Percentiles rank a stretch among this genome's conserved stretches.
Evolutionary conservation across 2,888 invertebrate species (phyloP).

Genomic region (Meiosimyza platycephala): DNA sequence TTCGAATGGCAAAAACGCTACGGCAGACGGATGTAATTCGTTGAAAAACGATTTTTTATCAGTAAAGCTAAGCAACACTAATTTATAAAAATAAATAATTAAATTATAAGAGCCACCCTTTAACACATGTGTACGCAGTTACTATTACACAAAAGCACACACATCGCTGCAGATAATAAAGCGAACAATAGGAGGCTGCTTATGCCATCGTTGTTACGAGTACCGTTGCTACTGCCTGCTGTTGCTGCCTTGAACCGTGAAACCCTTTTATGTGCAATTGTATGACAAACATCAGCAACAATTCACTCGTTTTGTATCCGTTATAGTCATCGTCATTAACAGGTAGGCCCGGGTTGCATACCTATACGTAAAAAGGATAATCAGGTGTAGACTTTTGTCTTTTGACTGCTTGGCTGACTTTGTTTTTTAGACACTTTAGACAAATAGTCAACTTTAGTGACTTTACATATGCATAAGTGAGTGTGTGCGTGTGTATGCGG

Average conservation of each 20-base stretch:
- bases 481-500: not conserved
- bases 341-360: not conserved
- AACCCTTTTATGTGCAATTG: slow-evolving; percentile 10
- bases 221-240: no score
- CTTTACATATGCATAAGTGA: not conserved
- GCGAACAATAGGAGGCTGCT: no score
- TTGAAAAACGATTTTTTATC: no score
- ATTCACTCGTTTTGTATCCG: not conserved
- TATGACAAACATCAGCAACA: slow-evolving; percentile 5
- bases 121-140: no score
- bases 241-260: not conserved
- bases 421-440: not conserved
- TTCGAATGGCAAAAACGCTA: no score
- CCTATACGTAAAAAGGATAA: not conserved
- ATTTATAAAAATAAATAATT: no score
- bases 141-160: no score
- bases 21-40: no score
- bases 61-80: no score
- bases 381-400: slow-evolving; percentile 13
- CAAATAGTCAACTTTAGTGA: slow-evolving; percentile 1
- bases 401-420: not conserved
- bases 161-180: no score
- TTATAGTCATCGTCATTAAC: slow-evolving; percentile 9
- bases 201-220: no score
- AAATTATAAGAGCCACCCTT: no score